phyloP scores from a whole-genome alignment of 1,140 invertebrate species.

The Drosophila lacteicornis region DNA sequence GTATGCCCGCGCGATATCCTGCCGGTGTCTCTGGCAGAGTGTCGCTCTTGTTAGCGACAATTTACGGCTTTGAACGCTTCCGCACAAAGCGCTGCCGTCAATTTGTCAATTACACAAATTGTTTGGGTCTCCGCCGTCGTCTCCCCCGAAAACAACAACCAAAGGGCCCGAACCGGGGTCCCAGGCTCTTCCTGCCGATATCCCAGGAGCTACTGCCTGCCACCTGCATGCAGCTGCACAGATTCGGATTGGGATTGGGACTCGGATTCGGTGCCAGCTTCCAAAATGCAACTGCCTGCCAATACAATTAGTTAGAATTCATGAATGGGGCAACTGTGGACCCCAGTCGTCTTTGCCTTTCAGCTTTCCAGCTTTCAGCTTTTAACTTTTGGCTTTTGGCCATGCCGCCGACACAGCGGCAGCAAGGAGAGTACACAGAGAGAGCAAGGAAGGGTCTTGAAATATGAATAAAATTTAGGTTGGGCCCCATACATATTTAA shows the following conservation, averaged over 20 bases:
- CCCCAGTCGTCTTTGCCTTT: constrained; percentile 41
- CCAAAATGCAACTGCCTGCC: constrained; percentile 75
- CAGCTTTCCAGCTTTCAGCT: constrained; percentile 50
- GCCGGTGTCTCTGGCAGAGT: constrained; percentile 31
- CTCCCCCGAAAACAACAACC: constrained; percentile 34
- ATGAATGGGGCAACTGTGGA: constrained; percentile 66
- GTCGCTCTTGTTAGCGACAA: constrained; percentile 80
- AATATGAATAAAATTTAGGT: no score
- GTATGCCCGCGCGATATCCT: constrained; percentile 62
- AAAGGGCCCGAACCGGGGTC: constrained; percentile 46
- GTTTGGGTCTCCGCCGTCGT: constrained; percentile 57
- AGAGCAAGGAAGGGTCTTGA: neutral
- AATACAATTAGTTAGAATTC: constrained; percentile 83
- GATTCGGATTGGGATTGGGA: constrained; percentile 43
- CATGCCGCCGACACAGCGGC: constrained; percentile 57
- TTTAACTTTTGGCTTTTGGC: constrained; percentile 69
- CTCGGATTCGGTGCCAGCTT: constrained; percentile 47
- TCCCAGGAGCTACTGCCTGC: constrained; percentile 47
- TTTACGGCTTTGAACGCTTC: constrained; percentile 82
- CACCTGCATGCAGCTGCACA: constrained; percentile 83
- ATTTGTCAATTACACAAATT: constrained; percentile 85
- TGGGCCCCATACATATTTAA: no score
- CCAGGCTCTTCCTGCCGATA: constrained; percentile 56
- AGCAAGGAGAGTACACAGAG: constrained; percentile 1
- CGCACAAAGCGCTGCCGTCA: constrained; percentile 82